Base-by-base conservation (phyloP, 2,113 vertebrate species). In the Cyphomyrus plagiostoma region DNA sequence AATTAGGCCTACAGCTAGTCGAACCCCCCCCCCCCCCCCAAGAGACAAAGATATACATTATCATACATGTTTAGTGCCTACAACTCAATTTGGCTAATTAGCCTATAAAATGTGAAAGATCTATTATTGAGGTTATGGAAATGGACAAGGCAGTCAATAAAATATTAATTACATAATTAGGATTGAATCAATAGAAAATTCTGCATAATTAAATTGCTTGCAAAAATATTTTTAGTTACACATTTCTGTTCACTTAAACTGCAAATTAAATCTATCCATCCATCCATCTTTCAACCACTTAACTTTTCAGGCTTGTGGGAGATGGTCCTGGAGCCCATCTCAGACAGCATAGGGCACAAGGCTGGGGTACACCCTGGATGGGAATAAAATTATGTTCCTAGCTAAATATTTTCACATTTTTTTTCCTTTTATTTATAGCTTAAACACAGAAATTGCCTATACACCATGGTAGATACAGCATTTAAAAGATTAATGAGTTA, bases 111-210 rank as follows among this genome's bases (percentile, higher is more conserved):
- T 89, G 52, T 85, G 82, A 90, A 86, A 91, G 90, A 91, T 91
- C 92, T 92, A 91, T 90, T 77, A 52, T 77, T 53, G 3, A 58
- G 82, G 77, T 90, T 45, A 89, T 39, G 45, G 83, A 52, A 89
- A 66, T 84, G 7, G 70, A 83, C 62, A 70, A 30, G n/a, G 62
- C 62, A 89, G 82, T 90, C 91, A 87, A 92, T 91, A 89, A 90
- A 89, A 87, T 91, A 90, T 92, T 91, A 92, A 93, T 91, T 91
- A 35, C 26, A n/a, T 89, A 85, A 89, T 89, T 89, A 62, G 52
- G 7, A 89, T 21, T 89, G 62, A 89, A 89, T 89, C 42, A 84
- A 56, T 89, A 83, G 39, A 19, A 53, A 46, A 52, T 83, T 21
- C 49, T 83, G 30, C 30, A 77, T 49, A 88, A 50, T 35, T 56